phyloP scores from a whole-genome alignment of 1,140 invertebrate genomes.

The Brevipalpus yothersi region DNA sequence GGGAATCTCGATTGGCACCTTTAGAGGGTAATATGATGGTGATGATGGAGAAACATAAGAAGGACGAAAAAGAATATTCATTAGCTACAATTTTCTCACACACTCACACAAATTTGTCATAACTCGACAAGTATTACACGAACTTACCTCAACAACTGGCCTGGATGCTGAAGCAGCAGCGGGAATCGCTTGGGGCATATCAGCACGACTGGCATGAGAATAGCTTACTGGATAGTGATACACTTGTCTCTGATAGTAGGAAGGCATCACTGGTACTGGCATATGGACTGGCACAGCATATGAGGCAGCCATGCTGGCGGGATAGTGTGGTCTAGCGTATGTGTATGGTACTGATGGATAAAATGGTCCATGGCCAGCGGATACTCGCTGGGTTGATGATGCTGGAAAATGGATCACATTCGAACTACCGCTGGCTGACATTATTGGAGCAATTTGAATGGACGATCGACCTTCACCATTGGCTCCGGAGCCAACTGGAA shows the following conservation, averaged over 20 bases:
- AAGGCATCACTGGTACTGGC: not conserved
- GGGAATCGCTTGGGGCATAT: not conserved
- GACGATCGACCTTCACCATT: not conserved
- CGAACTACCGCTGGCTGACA: not conserved
- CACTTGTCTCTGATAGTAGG: not conserved
- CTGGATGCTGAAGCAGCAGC: not conserved
- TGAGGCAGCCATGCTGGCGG: not conserved
- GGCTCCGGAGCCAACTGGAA: not conserved
- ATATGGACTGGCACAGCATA: conserved; percentile 2
- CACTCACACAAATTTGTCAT: not conserved
- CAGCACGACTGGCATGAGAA: not conserved
- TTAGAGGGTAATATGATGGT: too few species aligned
- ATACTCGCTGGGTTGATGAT: not conserved
- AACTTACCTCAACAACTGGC: not conserved
- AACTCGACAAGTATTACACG: not conserved
- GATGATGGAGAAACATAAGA: not conserved
- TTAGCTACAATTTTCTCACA: not conserved
- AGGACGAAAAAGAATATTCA: not conserved
- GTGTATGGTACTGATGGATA: not conserved
- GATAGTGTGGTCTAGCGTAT: not conserved
- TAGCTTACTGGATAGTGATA: not conserved
- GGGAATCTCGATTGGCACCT: conserved; percentile 1
- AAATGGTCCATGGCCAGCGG: not conserved
- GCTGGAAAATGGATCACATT: not conserved
- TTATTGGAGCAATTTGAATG: not conserved